Conservation (phyloP, 2,888 invertebrate genomes). For the Dendrolimus pini region DNA sequence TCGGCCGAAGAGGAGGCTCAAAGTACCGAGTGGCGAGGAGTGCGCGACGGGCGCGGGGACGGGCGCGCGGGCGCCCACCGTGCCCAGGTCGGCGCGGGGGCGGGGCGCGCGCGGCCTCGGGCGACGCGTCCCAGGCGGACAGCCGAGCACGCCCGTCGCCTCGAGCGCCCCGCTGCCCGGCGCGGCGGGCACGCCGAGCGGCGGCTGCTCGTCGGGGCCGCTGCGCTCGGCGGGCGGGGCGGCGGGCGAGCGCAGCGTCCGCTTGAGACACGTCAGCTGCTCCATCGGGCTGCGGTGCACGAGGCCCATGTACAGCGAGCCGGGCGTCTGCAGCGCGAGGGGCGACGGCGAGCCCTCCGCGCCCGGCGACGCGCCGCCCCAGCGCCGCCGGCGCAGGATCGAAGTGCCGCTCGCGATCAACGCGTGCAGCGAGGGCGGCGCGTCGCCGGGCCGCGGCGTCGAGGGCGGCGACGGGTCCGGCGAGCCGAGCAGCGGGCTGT, state of each 20-base stretch:
- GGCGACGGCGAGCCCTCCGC: slow-evolving; percentile 79
- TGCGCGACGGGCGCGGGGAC: slow-evolving; percentile 28
- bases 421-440: slow-evolving; percentile 68
- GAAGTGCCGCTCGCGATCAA: slow-evolving; percentile 71
- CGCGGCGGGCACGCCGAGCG: slow-evolving; percentile 77
- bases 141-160: slow-evolving; percentile 31
- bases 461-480: slow-evolving; percentile 72
- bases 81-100: slow-evolving; percentile 43
- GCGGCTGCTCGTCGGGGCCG: slow-evolving; percentile 66
- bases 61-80: slow-evolving; percentile 24
- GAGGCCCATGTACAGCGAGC: slow-evolving; percentile 78
- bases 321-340: slow-evolving; percentile 75
- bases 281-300: slow-evolving; percentile 86
- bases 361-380: slow-evolving; percentile 74
- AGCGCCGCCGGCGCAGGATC: slow-evolving; percentile 68
- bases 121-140: slow-evolving; percentile 50
- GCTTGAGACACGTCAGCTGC: slow-evolving; percentile 84
- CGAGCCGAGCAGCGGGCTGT: slow-evolving; percentile 84
- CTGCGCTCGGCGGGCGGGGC: slow-evolving; percentile 42
- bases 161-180: slow-evolving; percentile 77
- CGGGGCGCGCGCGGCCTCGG: slow-evolving; percentile 63
- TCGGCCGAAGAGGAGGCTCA: slow-evolving; percentile 88
- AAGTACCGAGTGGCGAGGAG: slow-evolving; percentile 80
- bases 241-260: slow-evolving; percentile 59
- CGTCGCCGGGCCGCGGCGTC: slow-evolving; percentile 81